Conservation (phyloP, 2,797 vertebrate species). For the Leptodactylus fallax region DNA sequence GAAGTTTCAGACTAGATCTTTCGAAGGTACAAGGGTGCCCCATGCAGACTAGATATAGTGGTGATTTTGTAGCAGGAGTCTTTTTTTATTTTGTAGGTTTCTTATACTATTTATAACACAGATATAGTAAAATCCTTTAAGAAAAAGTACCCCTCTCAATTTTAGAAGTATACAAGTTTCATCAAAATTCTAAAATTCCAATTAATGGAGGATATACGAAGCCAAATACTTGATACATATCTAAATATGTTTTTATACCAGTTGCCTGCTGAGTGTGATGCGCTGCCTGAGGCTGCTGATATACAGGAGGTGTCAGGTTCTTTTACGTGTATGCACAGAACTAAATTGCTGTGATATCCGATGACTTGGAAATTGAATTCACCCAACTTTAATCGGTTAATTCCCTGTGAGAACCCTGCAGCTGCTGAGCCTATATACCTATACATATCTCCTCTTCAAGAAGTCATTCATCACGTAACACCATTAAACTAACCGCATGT, state of each 20-base stretch:
- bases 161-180: not conserved
- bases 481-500: not conserved
- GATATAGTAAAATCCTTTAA: too few species aligned
- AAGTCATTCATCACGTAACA: conserved; percentile 18
- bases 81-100: too few species aligned
- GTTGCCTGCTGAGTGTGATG: not conserved
- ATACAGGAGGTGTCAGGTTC: conserved; percentile 2
- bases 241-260: not conserved
- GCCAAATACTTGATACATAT: not conserved
- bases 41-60: too few species aligned
- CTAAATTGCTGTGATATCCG: conserved; percentile 20
- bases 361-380: conserved; percentile 26
- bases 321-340: not conserved
- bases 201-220: not conserved
- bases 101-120: too few species aligned
- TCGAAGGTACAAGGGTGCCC: too few species aligned
- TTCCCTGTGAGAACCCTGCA: conserved; percentile 11
- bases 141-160: not conserved
- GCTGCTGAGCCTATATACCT: not conserved
- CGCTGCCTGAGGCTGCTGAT: not conserved
- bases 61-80: too few species aligned
- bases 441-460: not conserved
- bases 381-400: conserved; percentile 10
- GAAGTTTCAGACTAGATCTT: too few species aligned
- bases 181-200: not conserved